Evolutionary conservation across 2,797 vertebrate genomes (phyloP).

Genomic region (Silurus aristotelis): DNA sequence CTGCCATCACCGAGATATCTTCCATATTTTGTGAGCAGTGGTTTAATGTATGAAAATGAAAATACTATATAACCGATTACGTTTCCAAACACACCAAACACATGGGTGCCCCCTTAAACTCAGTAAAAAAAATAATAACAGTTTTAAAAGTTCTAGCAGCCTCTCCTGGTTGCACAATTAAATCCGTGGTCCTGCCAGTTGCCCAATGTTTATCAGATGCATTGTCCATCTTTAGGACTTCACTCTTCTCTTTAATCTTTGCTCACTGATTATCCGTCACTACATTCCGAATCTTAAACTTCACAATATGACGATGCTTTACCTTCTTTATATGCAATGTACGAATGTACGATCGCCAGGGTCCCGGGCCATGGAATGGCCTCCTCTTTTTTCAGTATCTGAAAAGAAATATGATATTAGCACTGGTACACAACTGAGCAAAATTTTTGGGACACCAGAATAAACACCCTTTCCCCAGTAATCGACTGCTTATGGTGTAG

Average conservation of each 20-base stretch:
- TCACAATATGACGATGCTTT: slow-evolving; percentile 36
- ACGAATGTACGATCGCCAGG: slow-evolving; percentile 98
- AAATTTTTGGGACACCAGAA: slow-evolving; percentile 30
- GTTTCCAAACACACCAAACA: too few species aligned
- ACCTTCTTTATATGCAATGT: slow-evolving; percentile 99
- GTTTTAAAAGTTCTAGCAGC: too few species aligned
- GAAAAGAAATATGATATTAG: slow-evolving; percentile 65
- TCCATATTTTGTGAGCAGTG: too few species aligned
- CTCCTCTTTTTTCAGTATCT: slow-evolving; percentile 99
- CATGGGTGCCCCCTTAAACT: too few species aligned
- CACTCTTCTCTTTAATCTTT: not conserved
- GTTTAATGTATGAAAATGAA: too few species aligned
- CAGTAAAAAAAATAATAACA: too few species aligned
- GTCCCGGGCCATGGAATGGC: slow-evolving; percentile 98
- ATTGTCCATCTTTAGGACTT: not conserved
- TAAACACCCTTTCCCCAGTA: slow-evolving; percentile 42
- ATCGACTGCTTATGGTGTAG: slow-evolving; percentile 59
- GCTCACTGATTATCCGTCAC: not conserved
- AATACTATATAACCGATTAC: too few species aligned
- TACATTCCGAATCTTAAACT: not conserved
- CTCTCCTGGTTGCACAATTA: not conserved
- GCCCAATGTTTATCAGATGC: too few species aligned
- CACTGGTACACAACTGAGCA: slow-evolving; percentile 44
- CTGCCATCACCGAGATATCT: too few species aligned
- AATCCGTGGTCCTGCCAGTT: not conserved